phyloP scores from a whole-genome alignment of 2,797 vertebrate genomes.

The Alauda arvensis region DNA sequence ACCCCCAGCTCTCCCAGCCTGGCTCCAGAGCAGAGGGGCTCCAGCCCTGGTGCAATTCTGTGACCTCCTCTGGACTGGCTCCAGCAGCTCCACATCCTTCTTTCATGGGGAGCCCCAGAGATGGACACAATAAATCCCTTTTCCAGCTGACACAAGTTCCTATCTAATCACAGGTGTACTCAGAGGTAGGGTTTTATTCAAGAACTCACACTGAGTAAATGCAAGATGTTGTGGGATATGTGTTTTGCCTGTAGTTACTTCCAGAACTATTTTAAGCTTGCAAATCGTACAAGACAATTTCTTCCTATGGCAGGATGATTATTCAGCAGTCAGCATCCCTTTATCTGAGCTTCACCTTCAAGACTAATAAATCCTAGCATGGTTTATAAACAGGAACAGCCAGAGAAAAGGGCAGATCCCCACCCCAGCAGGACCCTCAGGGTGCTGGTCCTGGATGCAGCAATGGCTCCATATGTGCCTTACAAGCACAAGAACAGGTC shows the following conservation, averaged over 20 bases:
- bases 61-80: fast-evolving
- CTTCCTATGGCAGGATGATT: not conserved
- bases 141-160: not conserved
- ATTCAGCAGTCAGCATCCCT: not conserved
- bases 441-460: not conserved
- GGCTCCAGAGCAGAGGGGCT: not conserved
- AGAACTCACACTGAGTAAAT: not conserved
- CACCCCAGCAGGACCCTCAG: not conserved
- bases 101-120: not conserved
- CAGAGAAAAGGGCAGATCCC: not conserved
- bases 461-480: not conserved
- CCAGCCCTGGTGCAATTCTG: fast-evolving
- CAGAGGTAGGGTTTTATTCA: not conserved
- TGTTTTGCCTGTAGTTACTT: not conserved
- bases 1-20: not conserved
- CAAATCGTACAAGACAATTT: not conserved
- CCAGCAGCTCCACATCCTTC: not conserved
- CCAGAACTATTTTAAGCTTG: not conserved
- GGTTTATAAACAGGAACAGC: not conserved
- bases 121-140: not conserved
- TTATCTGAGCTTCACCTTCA: not conserved
- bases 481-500: not conserved
- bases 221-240: not conserved
- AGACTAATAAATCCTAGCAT: not conserved
- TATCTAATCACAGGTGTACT: not conserved